Evolutionary conservation across 2,888 invertebrate genomes (phyloP).

Genomic region (Eupithecia exiguata): DNA sequence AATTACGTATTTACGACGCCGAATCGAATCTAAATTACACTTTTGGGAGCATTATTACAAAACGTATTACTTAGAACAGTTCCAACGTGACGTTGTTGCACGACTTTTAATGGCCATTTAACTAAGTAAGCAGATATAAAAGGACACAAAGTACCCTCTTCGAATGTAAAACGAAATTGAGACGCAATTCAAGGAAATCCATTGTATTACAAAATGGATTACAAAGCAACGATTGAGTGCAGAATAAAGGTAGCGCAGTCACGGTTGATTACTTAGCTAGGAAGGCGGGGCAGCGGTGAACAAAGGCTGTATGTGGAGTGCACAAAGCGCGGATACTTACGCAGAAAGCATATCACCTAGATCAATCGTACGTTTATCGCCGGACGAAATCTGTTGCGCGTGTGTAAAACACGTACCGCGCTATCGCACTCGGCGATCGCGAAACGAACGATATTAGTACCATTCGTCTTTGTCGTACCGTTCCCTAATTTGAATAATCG

Average conservation of each 20-base stretch:
- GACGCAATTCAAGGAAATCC: constrained; percentile 6
- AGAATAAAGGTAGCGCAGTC: constrained; percentile 24
- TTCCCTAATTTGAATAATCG: constrained; percentile 84
- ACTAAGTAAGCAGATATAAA: constrained; percentile 15
- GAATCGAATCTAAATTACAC: constrained; percentile 61
- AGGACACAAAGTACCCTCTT: constrained; percentile 11
- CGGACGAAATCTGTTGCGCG: constrained; percentile 77
- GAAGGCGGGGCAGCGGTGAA: constrained; percentile 50
- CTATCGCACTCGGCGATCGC: constrained; percentile 75
- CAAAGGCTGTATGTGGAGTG: constrained; percentile 58
- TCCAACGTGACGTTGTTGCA: constrained; percentile 49
- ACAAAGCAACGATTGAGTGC: constrained; percentile 20
- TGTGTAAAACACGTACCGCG: constrained; percentile 75
- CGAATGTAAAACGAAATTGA: constrained; percentile 20
- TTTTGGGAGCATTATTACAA: constrained; percentile 60
- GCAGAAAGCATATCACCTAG: constrained; percentile 79
- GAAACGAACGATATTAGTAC: constrained; percentile 78
- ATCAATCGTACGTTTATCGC: constrained; percentile 80
- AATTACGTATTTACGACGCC: constrained; percentile 62
- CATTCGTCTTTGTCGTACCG: constrained; percentile 83
- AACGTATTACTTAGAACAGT: constrained; percentile 59
- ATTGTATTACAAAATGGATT: constrained; percentile 25
- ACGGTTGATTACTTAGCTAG: constrained; percentile 28
- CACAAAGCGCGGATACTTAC: constrained; percentile 77
- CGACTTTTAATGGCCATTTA: constrained; percentile 40